These are phyloP conservation scores for Phenganax stokvisi DNA, from an alignment of 92 coral and sea anemone genomes.

Conservation along the genomic window DNA sequence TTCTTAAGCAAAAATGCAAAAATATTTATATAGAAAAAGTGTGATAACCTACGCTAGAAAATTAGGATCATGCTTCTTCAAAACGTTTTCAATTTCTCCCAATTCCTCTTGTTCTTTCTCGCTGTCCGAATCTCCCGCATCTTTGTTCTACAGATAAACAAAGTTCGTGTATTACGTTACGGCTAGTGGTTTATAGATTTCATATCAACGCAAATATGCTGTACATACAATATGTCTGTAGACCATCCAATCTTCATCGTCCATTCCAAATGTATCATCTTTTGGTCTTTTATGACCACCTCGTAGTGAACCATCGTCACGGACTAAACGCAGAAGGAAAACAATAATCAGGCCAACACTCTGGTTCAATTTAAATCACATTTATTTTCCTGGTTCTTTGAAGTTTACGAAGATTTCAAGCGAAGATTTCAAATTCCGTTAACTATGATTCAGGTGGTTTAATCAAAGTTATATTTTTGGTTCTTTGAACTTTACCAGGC, in stretches of 20 bases:
- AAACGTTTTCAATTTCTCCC: constrained; percentile 81
- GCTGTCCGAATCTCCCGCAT: constrained; percentile 99
- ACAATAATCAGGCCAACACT: not conserved
- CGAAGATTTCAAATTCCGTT: too few species aligned
- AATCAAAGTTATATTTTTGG: too few species aligned
- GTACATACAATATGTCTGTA: constrained; percentile 75
- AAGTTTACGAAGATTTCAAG: too few species aligned
- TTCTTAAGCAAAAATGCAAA: not conserved
- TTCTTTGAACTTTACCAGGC: too few species aligned
- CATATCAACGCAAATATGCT: too few species aligned
- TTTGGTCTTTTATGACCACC: constrained; percentile 86
- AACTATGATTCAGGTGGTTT: too few species aligned
- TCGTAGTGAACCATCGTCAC: constrained; percentile 94
- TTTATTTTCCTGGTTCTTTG: too few species aligned
- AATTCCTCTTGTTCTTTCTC: constrained; percentile 98
- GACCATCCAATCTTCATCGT: constrained; percentile 99
- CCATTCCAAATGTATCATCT: constrained; percentile 95
- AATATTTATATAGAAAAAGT: too few species aligned
- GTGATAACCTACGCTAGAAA: constrained; percentile 64
- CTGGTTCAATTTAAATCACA: too few species aligned
- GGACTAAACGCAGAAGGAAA: constrained; percentile 46
- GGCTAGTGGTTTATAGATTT: too few species aligned
- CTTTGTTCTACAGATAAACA: constrained; percentile 63
- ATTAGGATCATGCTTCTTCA: constrained; percentile 92
- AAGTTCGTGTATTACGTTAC: too few species aligned